Conservation (phyloP, 2,797 vertebrate genomes). For the Crocodylus rhombifer region DNA sequence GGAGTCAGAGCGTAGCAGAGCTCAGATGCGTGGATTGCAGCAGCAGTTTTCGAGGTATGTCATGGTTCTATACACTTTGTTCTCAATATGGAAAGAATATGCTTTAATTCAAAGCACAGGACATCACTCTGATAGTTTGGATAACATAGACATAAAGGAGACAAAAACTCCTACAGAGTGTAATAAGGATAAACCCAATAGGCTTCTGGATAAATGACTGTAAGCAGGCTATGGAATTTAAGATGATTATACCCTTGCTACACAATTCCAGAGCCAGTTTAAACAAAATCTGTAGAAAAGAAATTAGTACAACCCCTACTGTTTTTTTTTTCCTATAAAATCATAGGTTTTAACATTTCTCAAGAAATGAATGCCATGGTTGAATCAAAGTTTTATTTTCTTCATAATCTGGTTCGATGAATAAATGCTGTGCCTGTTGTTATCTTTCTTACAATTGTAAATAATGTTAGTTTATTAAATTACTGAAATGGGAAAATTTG, state of each 20-base stretch:
- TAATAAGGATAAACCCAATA: fast-evolving
- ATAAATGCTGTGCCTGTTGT: neutral
- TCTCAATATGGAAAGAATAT: neutral
- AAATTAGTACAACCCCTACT: fast-evolving
- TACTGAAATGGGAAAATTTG: neutral
- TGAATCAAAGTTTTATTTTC: neutral
- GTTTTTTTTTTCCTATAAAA: neutral
- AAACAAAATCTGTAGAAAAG: neutral
- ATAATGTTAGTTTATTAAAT: neutral
- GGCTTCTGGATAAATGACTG: neutral
- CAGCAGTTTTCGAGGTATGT: constrained; percentile 91
- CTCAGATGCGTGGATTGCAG: constrained; percentile 91
- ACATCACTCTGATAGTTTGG: neutral
- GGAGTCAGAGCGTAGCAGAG: constrained; percentile 87
- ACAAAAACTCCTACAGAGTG: neutral
- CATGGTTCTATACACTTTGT: neutral
- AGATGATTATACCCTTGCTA: neutral
- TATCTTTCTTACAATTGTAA: neutral
- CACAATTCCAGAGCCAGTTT: neutral
- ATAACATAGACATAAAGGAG: neutral
- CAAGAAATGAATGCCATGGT: fast-evolving
- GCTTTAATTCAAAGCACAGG: neutral
- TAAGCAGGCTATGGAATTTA: neutral
- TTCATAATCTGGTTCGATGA: constrained; percentile 8
- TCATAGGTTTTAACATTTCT: neutral